Conservation (phyloP, 2,113 vertebrate species). For the Silurus glanis region DNA sequence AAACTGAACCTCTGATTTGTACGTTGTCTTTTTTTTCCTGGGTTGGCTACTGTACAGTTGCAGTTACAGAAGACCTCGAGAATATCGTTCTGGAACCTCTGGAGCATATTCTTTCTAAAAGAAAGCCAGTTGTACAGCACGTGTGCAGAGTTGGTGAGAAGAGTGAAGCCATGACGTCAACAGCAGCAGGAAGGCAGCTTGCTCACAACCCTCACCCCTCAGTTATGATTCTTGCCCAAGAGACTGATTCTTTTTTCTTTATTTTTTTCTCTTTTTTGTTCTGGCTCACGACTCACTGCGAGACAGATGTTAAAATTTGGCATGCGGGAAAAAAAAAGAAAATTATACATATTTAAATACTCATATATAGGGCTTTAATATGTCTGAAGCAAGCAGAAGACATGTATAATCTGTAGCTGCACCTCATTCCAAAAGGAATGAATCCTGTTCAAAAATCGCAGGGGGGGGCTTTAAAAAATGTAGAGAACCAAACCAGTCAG, state of each 20-base stretch:
- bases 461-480: not conserved
- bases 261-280: conserved; percentile 31
- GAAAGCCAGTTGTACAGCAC: conserved; percentile 42
- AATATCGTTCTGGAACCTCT: conserved; percentile 22
- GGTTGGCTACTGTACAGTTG: conserved; percentile 54
- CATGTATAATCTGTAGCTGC: conserved; percentile 59
- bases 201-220: conserved; percentile 43
- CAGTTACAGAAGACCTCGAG: conserved; percentile 34
- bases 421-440: conserved; percentile 52
- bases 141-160: conserved; percentile 32
- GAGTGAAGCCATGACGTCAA: conserved; percentile 43
- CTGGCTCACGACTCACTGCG: conserved; percentile 33
- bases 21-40: conserved; percentile 45
- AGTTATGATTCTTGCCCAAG: conserved; percentile 54
- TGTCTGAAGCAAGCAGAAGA: conserved; percentile 61
- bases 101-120: conserved; percentile 38
- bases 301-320: conserved; percentile 54
- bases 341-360: conserved; percentile 54
- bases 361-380: conserved; percentile 55
- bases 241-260: conserved; percentile 42
- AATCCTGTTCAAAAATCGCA: conserved; percentile 43
- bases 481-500: conserved; percentile 40
- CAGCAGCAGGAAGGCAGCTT: conserved; percentile 54
- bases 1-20: conserved; percentile 36
- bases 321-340: conserved; percentile 51